Base-by-base conservation (phyloP, 2,888 invertebrate species). In the Pristionchus japonicus region DNA sequence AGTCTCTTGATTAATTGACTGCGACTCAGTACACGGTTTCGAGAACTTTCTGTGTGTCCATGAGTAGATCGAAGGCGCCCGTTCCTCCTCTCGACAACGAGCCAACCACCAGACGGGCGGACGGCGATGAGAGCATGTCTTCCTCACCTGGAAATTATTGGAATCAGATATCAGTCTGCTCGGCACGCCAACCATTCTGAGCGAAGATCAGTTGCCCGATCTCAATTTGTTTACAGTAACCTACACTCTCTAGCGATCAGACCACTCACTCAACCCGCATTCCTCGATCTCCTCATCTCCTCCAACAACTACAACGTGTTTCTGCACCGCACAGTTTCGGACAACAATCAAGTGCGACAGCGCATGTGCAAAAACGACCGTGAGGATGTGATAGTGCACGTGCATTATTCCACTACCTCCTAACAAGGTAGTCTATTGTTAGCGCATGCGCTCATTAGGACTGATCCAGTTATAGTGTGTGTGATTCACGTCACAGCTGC, bases 101-200 rank as follows among this genome's bases (percentile, higher is more conserved):
- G 4, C 94, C 94, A 64, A 93, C 89, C 23, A 94, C 93, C 34
- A 94, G 86, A 23, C 94, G 91, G 15, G 94, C 89, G 17, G 94
- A 94, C 9, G 94, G 94, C n/a, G 93, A 93, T 64, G 89, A 90
- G 57, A 94, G 90, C 31, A 89, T 86, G 87, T 94, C 94, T 77
- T 89, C 90, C 88, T 94, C 93, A 52, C 93, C 94, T 94, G 90
- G 84, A 93, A 91, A n/a, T 6, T 0, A 1, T 49, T 1, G 7
- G 31, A 43, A 77, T 37, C 37, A 74, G 23, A 3, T 27, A 80
- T 80, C 80, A 80, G 20, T n/a, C 43, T 9, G n/a, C n/a, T n/a
- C n/a, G n/a, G n/a, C n/a, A n/a, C n/a, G n/a, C n/a, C n/a, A n/a
- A n/a, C n/a, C n/a, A n/a, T n/a, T n/a, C n/a, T n/a, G n/a, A n/a